Conservation (phyloP, 2,113 vertebrate genomes). For the Toxotes jaculatrix region DNA sequence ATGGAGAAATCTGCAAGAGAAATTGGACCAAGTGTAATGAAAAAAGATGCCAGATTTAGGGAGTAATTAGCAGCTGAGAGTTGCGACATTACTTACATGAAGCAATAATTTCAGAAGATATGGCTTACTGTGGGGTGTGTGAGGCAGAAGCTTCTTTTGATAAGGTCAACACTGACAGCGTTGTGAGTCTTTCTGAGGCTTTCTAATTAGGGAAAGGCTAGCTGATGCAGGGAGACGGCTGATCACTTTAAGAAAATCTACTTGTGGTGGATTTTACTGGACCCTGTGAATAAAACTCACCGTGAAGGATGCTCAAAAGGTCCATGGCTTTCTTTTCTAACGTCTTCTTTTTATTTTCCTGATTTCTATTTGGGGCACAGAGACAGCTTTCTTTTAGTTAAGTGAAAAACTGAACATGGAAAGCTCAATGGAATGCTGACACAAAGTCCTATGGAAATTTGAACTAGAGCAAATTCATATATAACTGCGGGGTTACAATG, state of each 20-base stretch:
- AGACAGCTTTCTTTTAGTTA: neutral
- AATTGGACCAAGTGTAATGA: slow-evolving; percentile 31
- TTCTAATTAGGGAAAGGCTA: slow-evolving; percentile 39
- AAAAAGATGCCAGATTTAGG: slow-evolving; percentile 45
- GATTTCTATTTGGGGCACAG: neutral
- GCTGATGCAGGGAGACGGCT: slow-evolving; percentile 11
- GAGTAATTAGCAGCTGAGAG: slow-evolving; percentile 45
- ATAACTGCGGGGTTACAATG: neutral
- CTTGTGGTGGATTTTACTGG: slow-evolving; percentile 5
- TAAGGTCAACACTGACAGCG: slow-evolving; percentile 59
- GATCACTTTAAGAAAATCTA: slow-evolving; percentile 5
- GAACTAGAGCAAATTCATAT: neutral
- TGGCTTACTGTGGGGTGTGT: slow-evolving; percentile 6
- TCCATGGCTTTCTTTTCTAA: neutral
- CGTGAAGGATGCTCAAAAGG: neutral
- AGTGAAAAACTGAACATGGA: too few species aligned
- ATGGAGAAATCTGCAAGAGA: slow-evolving; percentile 37
- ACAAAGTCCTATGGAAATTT: too few species aligned
- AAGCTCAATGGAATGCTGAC: neutral
- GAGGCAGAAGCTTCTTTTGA: slow-evolving; percentile 47
- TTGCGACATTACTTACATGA: neutral
- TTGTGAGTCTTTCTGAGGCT: slow-evolving; percentile 4
- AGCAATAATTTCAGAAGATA: slow-evolving; percentile 28
- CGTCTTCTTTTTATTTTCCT: neutral
- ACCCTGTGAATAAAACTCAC: slow-evolving; percentile 1